Base-by-base conservation (phyloP, 1,140 invertebrate species). In the Hestina assimilis region DNA sequence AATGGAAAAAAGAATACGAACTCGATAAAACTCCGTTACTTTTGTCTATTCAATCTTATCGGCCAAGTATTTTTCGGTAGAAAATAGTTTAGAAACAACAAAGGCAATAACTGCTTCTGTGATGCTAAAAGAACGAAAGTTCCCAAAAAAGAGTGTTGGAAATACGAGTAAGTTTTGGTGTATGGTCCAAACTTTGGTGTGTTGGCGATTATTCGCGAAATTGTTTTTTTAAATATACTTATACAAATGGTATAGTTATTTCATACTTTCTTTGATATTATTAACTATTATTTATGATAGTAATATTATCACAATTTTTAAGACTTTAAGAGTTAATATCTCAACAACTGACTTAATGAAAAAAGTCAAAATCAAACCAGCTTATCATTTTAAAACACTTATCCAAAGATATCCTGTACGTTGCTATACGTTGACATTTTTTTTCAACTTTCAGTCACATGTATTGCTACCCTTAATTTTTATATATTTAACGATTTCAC, bases 81-180 rank as follows among this genome's bases (percentile, higher is more conserved):
- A 40, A 31, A 57, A 41, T 45, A 33, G 19, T 56, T 48, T 24
- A 21, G 26, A 40, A 59, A 63, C 54, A 61, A 61, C 57, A 55
- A 53, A 66, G 54, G 63, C 63, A 66, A 72, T 72, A 68, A 64
- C 61, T 55, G 62, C 54, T 57, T 50, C 46, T 28, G 56, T 42
- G 53, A 62, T 68, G 59, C 58, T 60, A 60, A 69, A 66, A 67
- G 72, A 63, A 53, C 56, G 43, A 46, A 69, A 77, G 59, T 70
- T 72, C 53, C 35, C 46, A 15, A 40, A 61, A 56, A 68, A 71
- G 59, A 59, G 54, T 63, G 55, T 62, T 61, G 55, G 51, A 47
- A 61, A 61, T 63, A 68, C 63, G 67, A 65, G 59, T 46, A 75
- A 77, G 57, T 72, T 68, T 59, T 48, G 21, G 29, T 9, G 28